phyloP scores from a whole-genome alignment of 2,797 vertebrate species.

The Tangara arthus region DNA sequence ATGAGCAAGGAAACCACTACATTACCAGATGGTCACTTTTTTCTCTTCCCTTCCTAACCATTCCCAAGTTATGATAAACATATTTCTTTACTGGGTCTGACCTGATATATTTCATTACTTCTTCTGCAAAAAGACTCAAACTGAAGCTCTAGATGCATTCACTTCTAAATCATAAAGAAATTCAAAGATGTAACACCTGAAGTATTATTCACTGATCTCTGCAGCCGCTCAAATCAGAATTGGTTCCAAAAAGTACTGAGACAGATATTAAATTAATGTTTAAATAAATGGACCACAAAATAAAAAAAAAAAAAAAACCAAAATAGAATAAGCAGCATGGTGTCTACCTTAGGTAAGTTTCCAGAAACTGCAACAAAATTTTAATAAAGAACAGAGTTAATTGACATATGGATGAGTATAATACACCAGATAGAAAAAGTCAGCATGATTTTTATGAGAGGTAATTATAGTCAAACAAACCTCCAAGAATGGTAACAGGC shows the following conservation, averaged over 20 bases:
- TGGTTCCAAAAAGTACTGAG: background rate
- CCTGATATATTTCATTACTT: background rate
- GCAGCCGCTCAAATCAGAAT: background rate
- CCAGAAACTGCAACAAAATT: background rate
- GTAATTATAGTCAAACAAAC: background rate
- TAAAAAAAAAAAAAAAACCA: background rate
- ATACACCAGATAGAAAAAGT: background rate
- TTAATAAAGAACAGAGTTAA: background rate
- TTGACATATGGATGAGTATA: fast-evolving
- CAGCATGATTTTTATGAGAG: background rate
- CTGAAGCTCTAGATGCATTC: background rate
- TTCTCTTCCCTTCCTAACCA: background rate
- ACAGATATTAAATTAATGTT: background rate
- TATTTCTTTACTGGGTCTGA: background rate
- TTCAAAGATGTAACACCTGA: background rate
- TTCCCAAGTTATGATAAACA: background rate
- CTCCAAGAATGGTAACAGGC: background rate
- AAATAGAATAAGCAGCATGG: background rate
- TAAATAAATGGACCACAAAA: background rate
- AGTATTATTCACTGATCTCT: background rate
- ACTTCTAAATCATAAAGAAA: background rate
- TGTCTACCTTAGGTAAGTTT: background rate
- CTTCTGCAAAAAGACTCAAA: background rate
- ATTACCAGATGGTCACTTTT: fast-evolving
- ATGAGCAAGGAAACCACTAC: background rate